Base-by-base conservation (phyloP, 2,888 invertebrate genomes). In the Apodemia arnacis region DNA sequence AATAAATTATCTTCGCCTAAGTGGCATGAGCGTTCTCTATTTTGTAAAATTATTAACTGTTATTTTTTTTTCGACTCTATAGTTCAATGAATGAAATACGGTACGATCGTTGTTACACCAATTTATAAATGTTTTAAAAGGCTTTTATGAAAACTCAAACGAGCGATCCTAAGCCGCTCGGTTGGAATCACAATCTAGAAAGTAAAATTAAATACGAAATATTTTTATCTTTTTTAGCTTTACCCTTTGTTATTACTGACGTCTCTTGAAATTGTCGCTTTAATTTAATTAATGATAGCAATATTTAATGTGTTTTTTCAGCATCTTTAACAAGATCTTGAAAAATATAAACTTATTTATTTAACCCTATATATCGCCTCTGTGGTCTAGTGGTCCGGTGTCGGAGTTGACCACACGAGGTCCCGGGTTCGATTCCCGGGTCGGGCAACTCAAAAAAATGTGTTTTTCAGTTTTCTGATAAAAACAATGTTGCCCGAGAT, bases 261-360 rank as follows among this genome's bases (percentile, higher is more conserved):
- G 41, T 7, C 41, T 41, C 27, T 18, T 44, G 11, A 74, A 41
- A 21, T 44, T 41, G 41, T 41, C 74, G 27, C 21, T 74, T n/a
- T 41, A 21, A 74, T 74, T 74, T 74, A 70, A 70, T 70, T 70
- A 70, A 70, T 34, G 70, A 34, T 34, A 31, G 34, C 34, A 18
- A 70, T 70, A 70, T 69, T 69, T 31, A 31, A 69, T 31, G 18
- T 31, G 15, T 69, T 69, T 69, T 66, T 69, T 15, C 6, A 6
- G 49, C 18, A 18, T 69, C 31, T 10, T 31, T 69, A 69, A 31
- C 69, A 69, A 69, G 69, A 27, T 69, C 69, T 18, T 69, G 7
- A 27, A 15, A 27, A 69, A 69, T 69, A 69, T 15, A 31, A 69
- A 31, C 27, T 69, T 6, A 13, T 27, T 69, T 27, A 27, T 69